Evolutionary conservation across 2,888 invertebrate species (phyloP), one percentile per base, ranked within the genome.

Genomic region (Drosophila putrida): DNA sequence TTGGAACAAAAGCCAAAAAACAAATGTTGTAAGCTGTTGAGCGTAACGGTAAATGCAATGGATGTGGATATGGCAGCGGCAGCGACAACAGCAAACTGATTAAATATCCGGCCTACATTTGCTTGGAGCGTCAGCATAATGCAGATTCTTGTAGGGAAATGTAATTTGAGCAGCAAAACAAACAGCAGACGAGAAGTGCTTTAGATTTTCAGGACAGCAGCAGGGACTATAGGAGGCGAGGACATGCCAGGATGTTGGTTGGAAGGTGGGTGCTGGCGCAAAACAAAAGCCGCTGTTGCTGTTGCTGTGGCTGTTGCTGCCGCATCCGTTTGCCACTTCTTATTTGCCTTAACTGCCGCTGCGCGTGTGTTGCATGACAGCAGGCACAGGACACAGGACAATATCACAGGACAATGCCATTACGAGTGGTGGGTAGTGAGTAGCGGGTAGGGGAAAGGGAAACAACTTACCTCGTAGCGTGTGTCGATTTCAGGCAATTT

Each of bases 401-500:
- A 31, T 53, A 31, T 39, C 8, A 31, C 53, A 41, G 53, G 39
- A 54, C 39, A 39, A 47, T 33, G 47, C 11, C 33, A 39, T 9
- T 15, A 6, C 13, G 8, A 4, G n/a, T 27, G 2, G 4, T 5
- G 4, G 15, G 4, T 15, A 38, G 13, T 6, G 9, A 41, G 4
- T 20, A 20, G 20, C 3, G 20, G 20, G 2, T 20, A 20, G 10
- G 33, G 9, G 39, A 6, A 8, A 25, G 15, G 28, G 11, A 9
- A 5, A 9, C n/a, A 51, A 87, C 87, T 88, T 75, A 89, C 90
- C 91, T 91, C 91, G 90, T 91, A 91, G 65, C 92, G 90, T 75
- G 91, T 91, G 77, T 91, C 92, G 75, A 91, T 92, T 82, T 91
- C 92, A 61, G 92, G 92, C 71, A 92, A 81, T 82, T 92, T 92